These are phyloP conservation scores for Acrossocheilus fasciatus DNA, from an alignment of 2,797 vertebrate species.

Conservation along the genomic window DNA sequence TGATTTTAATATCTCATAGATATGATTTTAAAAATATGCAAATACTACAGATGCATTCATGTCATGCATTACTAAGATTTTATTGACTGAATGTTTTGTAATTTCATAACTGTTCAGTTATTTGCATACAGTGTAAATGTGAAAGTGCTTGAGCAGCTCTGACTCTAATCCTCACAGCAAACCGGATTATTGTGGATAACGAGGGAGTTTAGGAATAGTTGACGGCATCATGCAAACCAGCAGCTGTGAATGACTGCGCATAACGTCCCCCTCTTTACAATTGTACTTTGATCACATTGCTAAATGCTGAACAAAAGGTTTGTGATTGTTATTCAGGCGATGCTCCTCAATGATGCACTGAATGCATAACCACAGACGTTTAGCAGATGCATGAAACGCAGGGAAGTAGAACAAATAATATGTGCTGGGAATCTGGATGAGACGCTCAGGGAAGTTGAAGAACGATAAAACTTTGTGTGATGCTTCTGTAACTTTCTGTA, in stretches of 20 bases:
- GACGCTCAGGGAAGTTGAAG: neutral
- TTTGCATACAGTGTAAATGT: too few species aligned
- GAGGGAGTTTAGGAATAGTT: constrained; percentile 36
- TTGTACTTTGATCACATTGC: constrained; percentile 27
- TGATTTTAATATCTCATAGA: too few species aligned
- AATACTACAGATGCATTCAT: neutral
- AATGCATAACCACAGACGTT: constrained; percentile 35
- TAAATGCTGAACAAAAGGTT: neutral
- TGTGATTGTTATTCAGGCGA: constrained; percentile 20
- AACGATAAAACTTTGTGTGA: neutral
- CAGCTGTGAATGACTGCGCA: neutral
- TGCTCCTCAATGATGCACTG: neutral
- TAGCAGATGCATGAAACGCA: neutral
- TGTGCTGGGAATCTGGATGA: constrained; percentile 27
- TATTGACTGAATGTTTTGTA: neutral
- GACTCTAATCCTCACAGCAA: constrained; percentile 13
- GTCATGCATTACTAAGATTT: too few species aligned
- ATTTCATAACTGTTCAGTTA: neutral
- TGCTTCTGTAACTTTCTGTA: neutral
- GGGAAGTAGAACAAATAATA: neutral
- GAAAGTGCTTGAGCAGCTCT: neutral
- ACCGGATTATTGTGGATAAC: constrained; percentile 30
- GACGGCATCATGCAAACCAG: constrained; percentile 21
- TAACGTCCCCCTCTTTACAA: neutral
- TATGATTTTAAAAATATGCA: neutral